Evolutionary conservation across 2,113 vertebrate species (phyloP).

Genomic region (Onychostruthus taczanowskii): DNA sequence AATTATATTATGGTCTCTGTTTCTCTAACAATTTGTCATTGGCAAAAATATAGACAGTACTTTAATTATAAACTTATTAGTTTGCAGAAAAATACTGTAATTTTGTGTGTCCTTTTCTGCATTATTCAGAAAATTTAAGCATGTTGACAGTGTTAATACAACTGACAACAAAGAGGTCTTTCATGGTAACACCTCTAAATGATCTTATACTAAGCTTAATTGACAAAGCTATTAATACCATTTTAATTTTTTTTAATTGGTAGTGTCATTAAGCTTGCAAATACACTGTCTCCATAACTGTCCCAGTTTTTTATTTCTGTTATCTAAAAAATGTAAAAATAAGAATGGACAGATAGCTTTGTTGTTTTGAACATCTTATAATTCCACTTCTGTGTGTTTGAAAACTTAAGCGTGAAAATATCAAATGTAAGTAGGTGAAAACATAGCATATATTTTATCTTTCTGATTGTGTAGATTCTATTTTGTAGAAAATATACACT

Average conservation of each 20-base stretch:
- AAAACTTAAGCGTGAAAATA: conserved; percentile 1
- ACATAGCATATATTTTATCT: neutral
- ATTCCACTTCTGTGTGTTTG: neutral
- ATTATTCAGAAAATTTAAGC: neutral
- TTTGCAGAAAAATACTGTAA: neutral
- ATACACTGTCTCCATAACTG: neutral
- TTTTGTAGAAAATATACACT: neutral
- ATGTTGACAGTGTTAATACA: neutral
- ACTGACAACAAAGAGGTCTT: neutral
- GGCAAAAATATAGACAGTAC: neutral
- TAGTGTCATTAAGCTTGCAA: neutral
- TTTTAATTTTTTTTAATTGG: neutral
- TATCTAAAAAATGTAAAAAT: neutral
- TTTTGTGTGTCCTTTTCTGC: neutral
- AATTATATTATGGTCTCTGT: neutral
- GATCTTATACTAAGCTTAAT: neutral
- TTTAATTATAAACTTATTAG: neutral
- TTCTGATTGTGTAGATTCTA: neutral
- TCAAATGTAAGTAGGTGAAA: neutral
- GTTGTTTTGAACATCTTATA: neutral
- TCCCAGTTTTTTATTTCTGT: neutral
- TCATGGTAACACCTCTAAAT: neutral
- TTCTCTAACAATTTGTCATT: neutral
- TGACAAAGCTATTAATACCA: neutral
- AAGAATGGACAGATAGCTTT: neutral